Base-by-base conservation (phyloP, 2,113 vertebrate species). In the Corydoras maculifer region DNA sequence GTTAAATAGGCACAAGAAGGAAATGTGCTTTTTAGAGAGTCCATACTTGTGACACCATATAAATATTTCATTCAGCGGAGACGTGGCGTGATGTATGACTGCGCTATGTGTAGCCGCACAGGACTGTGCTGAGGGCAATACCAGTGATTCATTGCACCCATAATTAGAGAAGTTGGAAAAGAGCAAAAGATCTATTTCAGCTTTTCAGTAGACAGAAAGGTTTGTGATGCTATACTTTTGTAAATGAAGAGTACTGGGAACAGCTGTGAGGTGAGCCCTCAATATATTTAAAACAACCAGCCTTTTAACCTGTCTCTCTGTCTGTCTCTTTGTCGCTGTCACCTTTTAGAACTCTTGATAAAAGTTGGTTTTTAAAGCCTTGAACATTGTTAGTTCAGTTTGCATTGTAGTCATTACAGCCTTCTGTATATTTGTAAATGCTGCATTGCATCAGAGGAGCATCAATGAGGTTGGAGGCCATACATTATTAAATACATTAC, bases 151-250 rank as follows among this genome's bases (percentile, higher is more conserved):
- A 85, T 76, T 79, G 82, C 75, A 81, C 81, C 78, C 77, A 73
- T 86, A 86, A 90, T 88, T 86, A 78, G 73, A 58, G 73, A 75
- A 70, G 65, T 74, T 68, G 50, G 72, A 73, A 68, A 51, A 30
- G 8, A 43, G 49, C 35, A 8, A 11, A 43, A 58, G 58, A 48
- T 50, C 62, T 58, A 60, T 65, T 65, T 51, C 60, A 32, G 11
- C 55, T 59, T 5, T 58, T 72, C 53, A 18, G 64, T 58, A 58
- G 59, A 68, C 59, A 50, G 14, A 30, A 18, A 53, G 32, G 29
- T 51, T 43, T 5, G 35, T 8, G 35, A 43, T 43, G 35, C 35
- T 43, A 43, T 43, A 43, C 35, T 43, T 43, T 43, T 43, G 4
- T 43, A 43, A 43, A 43, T 43, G 35, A 43, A 43, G 1, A 43